These are phyloP conservation scores for Stigmatopora nigra DNA, from an alignment of 2,113 vertebrate species.

Conservation along the genomic window DNA sequence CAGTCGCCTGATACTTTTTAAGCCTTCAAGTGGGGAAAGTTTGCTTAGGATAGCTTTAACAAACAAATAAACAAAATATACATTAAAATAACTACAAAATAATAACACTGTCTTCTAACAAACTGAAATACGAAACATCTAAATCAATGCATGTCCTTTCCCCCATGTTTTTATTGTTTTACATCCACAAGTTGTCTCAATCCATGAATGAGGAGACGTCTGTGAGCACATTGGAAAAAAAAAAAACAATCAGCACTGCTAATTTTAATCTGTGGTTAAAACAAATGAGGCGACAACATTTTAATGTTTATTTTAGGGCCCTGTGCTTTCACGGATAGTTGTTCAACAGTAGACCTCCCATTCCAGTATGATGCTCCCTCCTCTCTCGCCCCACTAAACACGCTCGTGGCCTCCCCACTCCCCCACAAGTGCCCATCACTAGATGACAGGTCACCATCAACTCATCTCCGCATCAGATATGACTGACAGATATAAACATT, in stretches of 20 bases:
- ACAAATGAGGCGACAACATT: not conserved
- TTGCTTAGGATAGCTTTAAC: not conserved
- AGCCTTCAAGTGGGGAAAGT: not conserved
- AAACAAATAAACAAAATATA: not conserved
- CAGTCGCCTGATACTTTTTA: not conserved
- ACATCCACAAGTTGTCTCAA: too few relatives aligned
- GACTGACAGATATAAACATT: constrained; percentile 22
- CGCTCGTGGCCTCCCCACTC: not conserved
- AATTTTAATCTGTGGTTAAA: not conserved
- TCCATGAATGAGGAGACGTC: too few relatives aligned
- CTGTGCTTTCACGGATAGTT: not conserved
- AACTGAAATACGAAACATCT: too few relatives aligned
- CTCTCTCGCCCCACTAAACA: constrained; percentile 20
- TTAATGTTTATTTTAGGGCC: not conserved
- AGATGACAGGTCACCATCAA: constrained; percentile 36
- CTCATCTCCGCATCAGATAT: constrained; percentile 30
- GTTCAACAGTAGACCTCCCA: constrained; percentile 45
- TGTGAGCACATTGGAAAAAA: too few relatives aligned
- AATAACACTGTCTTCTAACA: too few relatives aligned
- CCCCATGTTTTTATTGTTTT: too few relatives aligned
- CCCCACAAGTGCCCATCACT: constrained; percentile 20
- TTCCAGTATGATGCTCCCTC: constrained; percentile 31
- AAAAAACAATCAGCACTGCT: too few relatives aligned
- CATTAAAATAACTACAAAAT: not conserved
- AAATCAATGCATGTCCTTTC: too few relatives aligned